phyloP scores from a whole-genome alignment of 1,140 invertebrate species.

The Bombus vancouverensis region DNA sequence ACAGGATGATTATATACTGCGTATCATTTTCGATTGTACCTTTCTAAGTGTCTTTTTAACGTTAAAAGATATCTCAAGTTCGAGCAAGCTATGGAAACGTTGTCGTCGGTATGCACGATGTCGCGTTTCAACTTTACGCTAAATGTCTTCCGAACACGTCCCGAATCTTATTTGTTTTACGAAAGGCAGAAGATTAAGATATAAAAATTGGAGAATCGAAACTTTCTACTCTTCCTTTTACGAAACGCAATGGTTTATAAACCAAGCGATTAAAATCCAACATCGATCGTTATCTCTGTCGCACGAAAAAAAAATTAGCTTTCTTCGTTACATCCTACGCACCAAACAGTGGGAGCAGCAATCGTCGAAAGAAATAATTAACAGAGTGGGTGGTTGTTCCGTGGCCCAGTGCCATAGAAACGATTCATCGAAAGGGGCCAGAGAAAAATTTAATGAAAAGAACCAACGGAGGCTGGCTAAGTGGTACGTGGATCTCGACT shows the following conservation, averaged over 20 bases:
- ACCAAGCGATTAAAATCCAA: too few relatives aligned
- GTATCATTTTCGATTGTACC: too few relatives aligned
- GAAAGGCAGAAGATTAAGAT: background rate
- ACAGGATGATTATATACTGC: too few relatives aligned
- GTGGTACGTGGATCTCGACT: background rate
- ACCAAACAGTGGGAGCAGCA: background rate
- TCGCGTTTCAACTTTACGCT: too few relatives aligned
- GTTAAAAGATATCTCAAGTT: too few relatives aligned
- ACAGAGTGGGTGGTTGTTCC: background rate
- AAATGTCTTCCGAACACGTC: too few relatives aligned
- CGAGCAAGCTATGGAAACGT: too few relatives aligned
- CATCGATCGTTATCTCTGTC: background rate
- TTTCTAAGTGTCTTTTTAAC: too few relatives aligned
- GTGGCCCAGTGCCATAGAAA: slow-evolving; percentile 36
- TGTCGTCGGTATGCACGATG: too few relatives aligned
- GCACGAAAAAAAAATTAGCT: background rate
- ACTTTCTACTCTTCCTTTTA: too few relatives aligned
- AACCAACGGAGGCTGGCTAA: slow-evolving; percentile 2
- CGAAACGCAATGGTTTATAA: too few relatives aligned
- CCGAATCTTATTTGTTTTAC: background rate
- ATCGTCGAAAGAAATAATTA: slow-evolving; percentile 35
- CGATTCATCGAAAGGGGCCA: background rate
- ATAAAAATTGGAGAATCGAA: too few relatives aligned
- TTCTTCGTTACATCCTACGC: background rate
- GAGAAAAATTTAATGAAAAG: slow-evolving; percentile 28